These are phyloP conservation scores for Dysdera silvatica DNA, from an alignment of 1,140 invertebrate species.

Conservation along the genomic window DNA sequence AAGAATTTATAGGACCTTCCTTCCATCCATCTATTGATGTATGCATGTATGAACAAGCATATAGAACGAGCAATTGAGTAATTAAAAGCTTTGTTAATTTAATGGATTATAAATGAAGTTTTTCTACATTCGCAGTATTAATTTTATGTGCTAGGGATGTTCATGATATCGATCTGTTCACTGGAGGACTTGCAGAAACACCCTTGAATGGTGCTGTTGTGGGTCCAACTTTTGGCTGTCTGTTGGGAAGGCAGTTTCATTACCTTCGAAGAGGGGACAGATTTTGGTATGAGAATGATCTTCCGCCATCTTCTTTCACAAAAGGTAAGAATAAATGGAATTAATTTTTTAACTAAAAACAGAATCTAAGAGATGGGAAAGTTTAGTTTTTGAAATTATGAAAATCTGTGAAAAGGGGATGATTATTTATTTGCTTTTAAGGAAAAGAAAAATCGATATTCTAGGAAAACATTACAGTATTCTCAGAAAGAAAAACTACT, in stretches of 20 bases:
- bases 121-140: no score
- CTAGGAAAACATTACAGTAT: no score
- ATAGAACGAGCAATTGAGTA: no score
- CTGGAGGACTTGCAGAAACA: constrained; percentile 73
- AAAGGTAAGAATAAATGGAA: constrained; percentile 39
- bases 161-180: constrained; percentile 76
- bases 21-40: no score
- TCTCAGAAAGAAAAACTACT: no score
- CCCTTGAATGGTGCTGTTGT: constrained; percentile 63
- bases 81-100: constrained; percentile 38
- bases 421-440: no score
- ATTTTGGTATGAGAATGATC: constrained; percentile 94
- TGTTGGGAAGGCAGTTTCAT: constrained; percentile 69
- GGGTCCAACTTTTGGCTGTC: constrained; percentile 71
- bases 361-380: background rate
- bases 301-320: constrained; percentile 76
- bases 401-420: background rate
- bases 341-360: background rate
- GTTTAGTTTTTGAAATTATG: background rate
- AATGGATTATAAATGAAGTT: constrained; percentile 2
- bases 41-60: no score
- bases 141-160: constrained; percentile 48
- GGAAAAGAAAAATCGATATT: no score
- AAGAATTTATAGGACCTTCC: no score
- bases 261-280: constrained; percentile 66